Conservation (phyloP, 2,113 vertebrate species). For the Rattus rattus region DNA sequence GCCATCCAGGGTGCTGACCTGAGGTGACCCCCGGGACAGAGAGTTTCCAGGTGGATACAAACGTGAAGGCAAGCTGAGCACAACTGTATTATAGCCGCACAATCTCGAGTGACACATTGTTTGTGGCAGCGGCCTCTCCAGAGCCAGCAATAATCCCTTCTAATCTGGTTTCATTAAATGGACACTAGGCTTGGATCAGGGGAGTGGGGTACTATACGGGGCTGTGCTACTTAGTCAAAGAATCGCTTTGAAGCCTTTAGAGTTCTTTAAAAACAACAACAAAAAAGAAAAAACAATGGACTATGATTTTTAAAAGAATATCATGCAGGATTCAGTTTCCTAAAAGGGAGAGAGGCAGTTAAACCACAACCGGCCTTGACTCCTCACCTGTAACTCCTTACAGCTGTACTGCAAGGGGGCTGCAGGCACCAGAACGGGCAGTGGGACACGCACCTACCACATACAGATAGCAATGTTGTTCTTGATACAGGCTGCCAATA, state of each 20-base stretch:
- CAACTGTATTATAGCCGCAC: constrained; percentile 73
- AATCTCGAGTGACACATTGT: constrained; percentile 79
- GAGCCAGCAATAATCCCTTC: constrained; percentile 77
- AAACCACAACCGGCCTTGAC: neutral
- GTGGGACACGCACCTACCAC: neutral
- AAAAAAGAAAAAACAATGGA: too few relatives aligned
- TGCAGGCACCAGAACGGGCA: neutral
- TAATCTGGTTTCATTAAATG: constrained; percentile 77
- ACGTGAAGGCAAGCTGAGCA: constrained; percentile 13
- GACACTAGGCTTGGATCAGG: neutral
- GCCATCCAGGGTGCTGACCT: neutral
- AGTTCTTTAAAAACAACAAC: neutral
- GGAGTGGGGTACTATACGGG: neutral
- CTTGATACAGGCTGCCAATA: neutral
- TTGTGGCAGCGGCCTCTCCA: constrained; percentile 80
- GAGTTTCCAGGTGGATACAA: neutral
- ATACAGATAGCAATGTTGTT: neutral
- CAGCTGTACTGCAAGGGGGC: neutral
- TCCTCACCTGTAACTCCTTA: neutral
- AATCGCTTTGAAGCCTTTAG: neutral
- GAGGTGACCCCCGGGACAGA: neutral
- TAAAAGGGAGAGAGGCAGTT: neutral
- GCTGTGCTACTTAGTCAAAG: neutral
- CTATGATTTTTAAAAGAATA: neutral
- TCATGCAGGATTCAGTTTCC: neutral